Percentiles rank a stretch among this genome's conserved stretches.
These are phyloP conservation scores for Coilia nasus DNA, from an alignment of 2,797 vertebrate genomes.

Conservation along the genomic window DNA sequence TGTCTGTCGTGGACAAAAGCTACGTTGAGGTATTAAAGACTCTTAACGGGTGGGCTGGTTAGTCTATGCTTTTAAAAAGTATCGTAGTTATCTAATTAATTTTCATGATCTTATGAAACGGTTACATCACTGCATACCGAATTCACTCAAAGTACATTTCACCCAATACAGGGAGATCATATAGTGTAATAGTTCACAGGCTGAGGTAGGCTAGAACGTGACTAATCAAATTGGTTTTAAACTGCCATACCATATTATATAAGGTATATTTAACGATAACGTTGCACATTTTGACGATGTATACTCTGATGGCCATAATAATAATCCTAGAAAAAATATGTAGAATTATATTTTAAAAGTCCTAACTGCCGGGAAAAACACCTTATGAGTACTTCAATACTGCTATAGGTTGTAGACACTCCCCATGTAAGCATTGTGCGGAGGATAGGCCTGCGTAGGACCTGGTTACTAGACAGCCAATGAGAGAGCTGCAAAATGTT, in stretches of 20 bases:
- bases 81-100: not conserved
- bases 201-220: too few species aligned
- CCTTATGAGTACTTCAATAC: too few species aligned
- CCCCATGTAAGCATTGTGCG: conserved; percentile 31
- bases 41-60: not conserved
- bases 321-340: not conserved
- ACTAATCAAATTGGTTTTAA: too few species aligned
- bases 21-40: not conserved
- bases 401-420: conserved; percentile 30
- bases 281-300: not conserved
- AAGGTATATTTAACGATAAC: not conserved
- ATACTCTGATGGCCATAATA: not conserved
- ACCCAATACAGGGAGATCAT: too few species aligned
- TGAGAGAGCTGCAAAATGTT: conserved; percentile 68
- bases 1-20: not conserved
- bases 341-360: not conserved
- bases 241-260: too few species aligned
- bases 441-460: conserved; percentile 46
- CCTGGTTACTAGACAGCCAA: conserved; percentile 70
- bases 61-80: not conserved
- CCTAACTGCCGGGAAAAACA: not conserved
- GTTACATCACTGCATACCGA: not conserved
- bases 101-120: too few species aligned
- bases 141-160: too few species aligned
- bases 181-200: too few species aligned